These are phyloP conservation scores for Ectropis crepuscularia DNA, from an alignment of 2,888 invertebrate genomes.

Conservation along the genomic window DNA sequence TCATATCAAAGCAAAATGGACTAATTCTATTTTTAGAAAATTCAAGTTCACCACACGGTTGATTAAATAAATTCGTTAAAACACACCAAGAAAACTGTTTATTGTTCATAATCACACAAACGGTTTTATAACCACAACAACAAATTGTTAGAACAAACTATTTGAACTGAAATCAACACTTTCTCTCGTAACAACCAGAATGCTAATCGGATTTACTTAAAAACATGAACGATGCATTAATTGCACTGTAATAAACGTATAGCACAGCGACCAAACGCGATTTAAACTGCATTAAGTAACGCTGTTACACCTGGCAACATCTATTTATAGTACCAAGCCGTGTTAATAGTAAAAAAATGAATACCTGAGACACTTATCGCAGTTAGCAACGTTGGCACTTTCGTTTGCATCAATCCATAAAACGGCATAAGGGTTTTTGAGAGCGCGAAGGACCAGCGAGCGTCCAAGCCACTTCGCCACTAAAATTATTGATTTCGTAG, in stretches of 20 bases:
- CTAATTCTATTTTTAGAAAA: too few species aligned
- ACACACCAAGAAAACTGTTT: too few species aligned
- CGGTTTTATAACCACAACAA: constrained; percentile 3
- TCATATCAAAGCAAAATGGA: too few species aligned
- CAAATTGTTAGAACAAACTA: constrained; percentile 8
- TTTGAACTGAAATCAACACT: constrained; percentile 15
- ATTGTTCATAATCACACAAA: too few species aligned
- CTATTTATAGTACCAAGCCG: constrained; percentile 54
- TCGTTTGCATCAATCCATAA: constrained; percentile 43
- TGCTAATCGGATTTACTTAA: constrained; percentile 29
- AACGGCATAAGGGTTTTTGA: constrained; percentile 27
- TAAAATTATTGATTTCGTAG: constrained; percentile 82
- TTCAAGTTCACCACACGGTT: too few species aligned
- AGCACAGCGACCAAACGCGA: constrained; percentile 43
- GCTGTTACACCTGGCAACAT: constrained; percentile 59
- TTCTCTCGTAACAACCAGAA: constrained; percentile 28
- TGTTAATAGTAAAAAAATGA: constrained; percentile 37
- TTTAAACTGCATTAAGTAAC: constrained; percentile 57
- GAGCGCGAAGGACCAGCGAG: constrained; percentile 40
- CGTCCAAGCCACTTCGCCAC: constrained; percentile 63
- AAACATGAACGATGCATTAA: constrained; percentile 28
- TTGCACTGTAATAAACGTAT: constrained; percentile 38
- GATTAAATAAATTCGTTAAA: too few species aligned
- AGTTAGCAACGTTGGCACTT: constrained; percentile 31
- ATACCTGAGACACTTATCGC: constrained; percentile 35